Base-by-base conservation (phyloP, 1,140 invertebrate genomes). In the Drusus annulatus region DNA sequence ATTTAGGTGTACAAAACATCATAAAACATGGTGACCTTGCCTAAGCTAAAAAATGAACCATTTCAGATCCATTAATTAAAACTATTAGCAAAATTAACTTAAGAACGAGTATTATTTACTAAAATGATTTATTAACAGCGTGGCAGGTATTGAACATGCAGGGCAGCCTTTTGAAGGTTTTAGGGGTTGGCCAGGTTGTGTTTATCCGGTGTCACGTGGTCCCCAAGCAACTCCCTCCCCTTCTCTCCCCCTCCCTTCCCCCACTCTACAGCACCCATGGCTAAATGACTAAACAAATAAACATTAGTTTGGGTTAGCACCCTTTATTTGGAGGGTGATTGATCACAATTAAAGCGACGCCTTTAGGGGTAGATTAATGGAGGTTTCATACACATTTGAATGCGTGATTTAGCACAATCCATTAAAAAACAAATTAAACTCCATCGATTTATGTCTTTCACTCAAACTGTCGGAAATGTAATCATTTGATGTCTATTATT, bases 261-360 rank as follows among this genome's bases (percentile, higher is more conserved):
- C 31, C 31, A n/a, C n/a, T n/a, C n/a, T n/a, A 10, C 8, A 60
- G 56, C 56, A 60, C 23, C 56, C 56, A 60, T 23, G 23, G 23
- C 56, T 21, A 17, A 60, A 60, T 60, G 56, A 60, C 23, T 60
- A 21, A 60, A 60, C 56, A 17, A 23, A 19, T 60, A 60, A 60
- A 60, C 56, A 60, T 60, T 60, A 21, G 36, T 60, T 21, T 19
- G 17, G 56, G 56, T 19, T 19, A 21, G 56, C 23, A 21, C 56
- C 17, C 17, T 60, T 60, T 60, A 60, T 60, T 60, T 23, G 17
- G 19, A 1, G 56, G 23, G 17, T 60, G 23, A 45, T 45, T 45
- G 36, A 45, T 45, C 36, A 45, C 36, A 45, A 45, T 45, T 45
- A 45, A 45, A 45, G 36, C 36, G 36, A 45, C 36, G 36, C 36